phyloP scores from a whole-genome alignment of 2,113 vertebrate genomes.

The Carollia perspicillata region DNA sequence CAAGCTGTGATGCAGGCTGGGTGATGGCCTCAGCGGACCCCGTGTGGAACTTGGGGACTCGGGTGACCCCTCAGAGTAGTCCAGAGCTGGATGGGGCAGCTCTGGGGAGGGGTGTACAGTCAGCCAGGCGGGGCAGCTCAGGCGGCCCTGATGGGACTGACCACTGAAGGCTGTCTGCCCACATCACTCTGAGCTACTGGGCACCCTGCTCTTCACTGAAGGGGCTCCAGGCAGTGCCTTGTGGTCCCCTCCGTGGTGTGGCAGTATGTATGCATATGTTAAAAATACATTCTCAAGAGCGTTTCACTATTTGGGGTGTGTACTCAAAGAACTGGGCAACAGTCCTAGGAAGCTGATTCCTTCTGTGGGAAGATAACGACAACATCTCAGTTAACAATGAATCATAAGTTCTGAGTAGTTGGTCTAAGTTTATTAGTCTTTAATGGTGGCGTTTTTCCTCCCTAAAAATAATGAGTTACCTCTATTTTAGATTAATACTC shows the following conservation, averaged over 20 bases:
- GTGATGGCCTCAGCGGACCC: background rate
- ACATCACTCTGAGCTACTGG: background rate
- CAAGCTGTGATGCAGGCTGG: background rate
- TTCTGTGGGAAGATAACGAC: background rate
- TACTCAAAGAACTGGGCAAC: background rate
- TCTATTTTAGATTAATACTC: constrained; percentile 34
- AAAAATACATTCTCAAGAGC: background rate
- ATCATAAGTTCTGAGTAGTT: background rate
- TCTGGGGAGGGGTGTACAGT: background rate
- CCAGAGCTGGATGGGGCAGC: background rate
- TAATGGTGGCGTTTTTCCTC: background rate
- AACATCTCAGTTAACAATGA: background rate
- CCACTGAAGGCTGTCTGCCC: background rate
- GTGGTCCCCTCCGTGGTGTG: accelerated
- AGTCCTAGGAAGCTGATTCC: background rate
- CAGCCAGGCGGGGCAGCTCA: background rate
- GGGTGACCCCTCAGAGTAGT: background rate
- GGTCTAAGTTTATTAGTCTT: background rate
- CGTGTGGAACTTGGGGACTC: background rate
- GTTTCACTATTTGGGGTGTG: background rate
- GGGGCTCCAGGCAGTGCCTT: accelerated
- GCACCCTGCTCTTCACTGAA: background rate
- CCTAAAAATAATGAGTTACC: background rate
- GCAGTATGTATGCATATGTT: too few relatives aligned
- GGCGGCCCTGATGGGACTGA: background rate